Evolutionary conservation across 2,113 vertebrate genomes (phyloP), one percentile per base, ranked within the genome.

Genomic region (Nerophis ophidion): DNA sequence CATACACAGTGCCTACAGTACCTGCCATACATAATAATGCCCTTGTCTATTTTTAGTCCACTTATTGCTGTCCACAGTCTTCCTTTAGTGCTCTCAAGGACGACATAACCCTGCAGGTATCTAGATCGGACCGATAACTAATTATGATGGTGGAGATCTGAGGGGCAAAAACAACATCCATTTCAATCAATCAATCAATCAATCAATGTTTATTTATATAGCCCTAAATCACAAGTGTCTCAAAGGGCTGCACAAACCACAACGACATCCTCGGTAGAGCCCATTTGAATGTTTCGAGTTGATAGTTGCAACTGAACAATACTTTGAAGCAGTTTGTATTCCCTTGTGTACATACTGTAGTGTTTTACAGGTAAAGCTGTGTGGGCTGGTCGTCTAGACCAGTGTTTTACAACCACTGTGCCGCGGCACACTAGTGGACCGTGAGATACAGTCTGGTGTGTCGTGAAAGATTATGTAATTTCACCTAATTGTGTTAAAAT

Each of bases 1-100:
- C 42, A 15, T 13, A 7, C 46, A 62, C 48, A 38, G 47, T 0
- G 1, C 9, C 54, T 58, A 26, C 26, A 26, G 26, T 26, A 56
- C 65, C 60, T 62, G 57, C 51, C 64, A 62, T 75, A 61, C 67
- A 79, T 75, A 60, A 53, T 74, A 81, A 73, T 68, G 62, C 3
- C 33, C 15, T 1, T 0, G 65, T 63, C 66, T 81, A 77, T 73
- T 83, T 46, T 78, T 81, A 66, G 64, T 62, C 44, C 54, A 50
- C 58, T 66, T 70, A 68, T 60, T 72, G 57, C 71, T 53, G 48
- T 61, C 76, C 56, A 65, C 63, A 72, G 47, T 62, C 65, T 55
- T 45, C 59, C 45, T 1, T 51, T 53, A 55, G 57, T 7, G 48
- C 61, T 61, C 66, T 71, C 75, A 68, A 77, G 71, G 76, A 61